Conservation (phyloP, 37 sponge, comb jelly and placozoan genomes). For the Mnemiopsis leidyi region DNA sequence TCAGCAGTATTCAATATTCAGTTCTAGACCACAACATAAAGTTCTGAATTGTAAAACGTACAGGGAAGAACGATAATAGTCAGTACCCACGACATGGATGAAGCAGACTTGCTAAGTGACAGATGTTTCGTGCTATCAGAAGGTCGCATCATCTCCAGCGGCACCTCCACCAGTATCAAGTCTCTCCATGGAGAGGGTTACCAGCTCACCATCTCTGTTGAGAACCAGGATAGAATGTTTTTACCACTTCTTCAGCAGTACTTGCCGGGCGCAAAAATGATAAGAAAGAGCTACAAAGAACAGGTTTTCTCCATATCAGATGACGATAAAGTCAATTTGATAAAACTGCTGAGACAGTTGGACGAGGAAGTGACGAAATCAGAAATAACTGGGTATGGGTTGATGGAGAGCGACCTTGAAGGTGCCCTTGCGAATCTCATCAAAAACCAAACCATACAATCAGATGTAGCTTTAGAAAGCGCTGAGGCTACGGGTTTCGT, state of each 20-base stretch:
- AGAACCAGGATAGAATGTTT: neutral
- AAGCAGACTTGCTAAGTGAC: slow-evolving; percentile 17
- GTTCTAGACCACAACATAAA: no score
- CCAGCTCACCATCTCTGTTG: slow-evolving; percentile 3
- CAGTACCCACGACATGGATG: slow-evolving; percentile 38
- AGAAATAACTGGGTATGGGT: neutral
- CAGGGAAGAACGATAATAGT: slow-evolving; percentile 8
- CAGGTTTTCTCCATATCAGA: neutral
- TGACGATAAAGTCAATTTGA: neutral
- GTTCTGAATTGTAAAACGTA: no score
- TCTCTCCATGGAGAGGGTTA: neutral
- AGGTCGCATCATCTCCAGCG: neutral
- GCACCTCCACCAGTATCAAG: neutral
- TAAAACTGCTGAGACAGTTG: neutral
- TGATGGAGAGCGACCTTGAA: slow-evolving; percentile 17
- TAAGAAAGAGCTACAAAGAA: neutral
- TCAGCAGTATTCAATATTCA: no score
- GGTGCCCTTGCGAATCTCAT: neutral
- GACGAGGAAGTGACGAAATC: neutral
- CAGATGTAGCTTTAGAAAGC: neutral
- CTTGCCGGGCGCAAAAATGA: neutral
- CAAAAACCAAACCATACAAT: neutral
- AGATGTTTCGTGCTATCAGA: neutral
- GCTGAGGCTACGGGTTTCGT: neutral
- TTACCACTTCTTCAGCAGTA: neutral